Percentiles rank a stretch among this genome's conserved stretches.
These are phyloP conservation scores for Epiblema foenella DNA, from an alignment of 2,888 invertebrate genomes.

Conservation along the genomic window DNA sequence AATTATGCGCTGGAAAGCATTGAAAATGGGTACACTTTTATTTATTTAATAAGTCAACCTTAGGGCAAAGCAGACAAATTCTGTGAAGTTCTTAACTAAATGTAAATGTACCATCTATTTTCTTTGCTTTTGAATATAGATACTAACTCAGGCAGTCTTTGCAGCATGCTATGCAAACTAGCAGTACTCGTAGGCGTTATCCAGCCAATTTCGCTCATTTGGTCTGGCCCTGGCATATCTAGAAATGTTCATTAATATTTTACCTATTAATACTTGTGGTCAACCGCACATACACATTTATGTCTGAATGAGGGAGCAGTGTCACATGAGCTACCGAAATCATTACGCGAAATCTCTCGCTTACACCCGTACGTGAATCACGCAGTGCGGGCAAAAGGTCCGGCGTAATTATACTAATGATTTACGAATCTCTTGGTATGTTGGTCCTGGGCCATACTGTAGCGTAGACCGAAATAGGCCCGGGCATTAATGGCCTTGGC, in stretches of 20 bases:
- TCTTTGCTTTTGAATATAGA: conserved; percentile 15
- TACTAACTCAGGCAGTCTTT: conserved; percentile 59
- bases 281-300: neutral
- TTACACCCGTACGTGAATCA: too few species aligned
- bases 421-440: too few species aligned
- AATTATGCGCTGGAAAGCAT: neutral
- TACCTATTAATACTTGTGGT: neutral
- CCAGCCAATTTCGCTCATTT: conserved; percentile 61
- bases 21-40: neutral
- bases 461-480: too few species aligned
- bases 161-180: conserved; percentile 55
- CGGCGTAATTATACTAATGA: too few species aligned
- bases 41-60: too few species aligned
- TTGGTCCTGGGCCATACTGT: too few species aligned
- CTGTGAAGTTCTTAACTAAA: too few species aligned
- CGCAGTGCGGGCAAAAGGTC: too few species aligned
- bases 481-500: too few species aligned
- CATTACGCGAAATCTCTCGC: too few species aligned
- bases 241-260: conserved; percentile 45
- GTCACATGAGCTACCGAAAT: too few species aligned
- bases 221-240: conserved; percentile 58
- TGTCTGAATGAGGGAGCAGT: neutral
- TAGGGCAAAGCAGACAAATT: too few species aligned
- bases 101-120: conserved; percentile 1
- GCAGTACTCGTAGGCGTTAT: conserved; percentile 52